Conservation (phyloP, 2,113 vertebrate species). For the Cheirogaleus medius region DNA sequence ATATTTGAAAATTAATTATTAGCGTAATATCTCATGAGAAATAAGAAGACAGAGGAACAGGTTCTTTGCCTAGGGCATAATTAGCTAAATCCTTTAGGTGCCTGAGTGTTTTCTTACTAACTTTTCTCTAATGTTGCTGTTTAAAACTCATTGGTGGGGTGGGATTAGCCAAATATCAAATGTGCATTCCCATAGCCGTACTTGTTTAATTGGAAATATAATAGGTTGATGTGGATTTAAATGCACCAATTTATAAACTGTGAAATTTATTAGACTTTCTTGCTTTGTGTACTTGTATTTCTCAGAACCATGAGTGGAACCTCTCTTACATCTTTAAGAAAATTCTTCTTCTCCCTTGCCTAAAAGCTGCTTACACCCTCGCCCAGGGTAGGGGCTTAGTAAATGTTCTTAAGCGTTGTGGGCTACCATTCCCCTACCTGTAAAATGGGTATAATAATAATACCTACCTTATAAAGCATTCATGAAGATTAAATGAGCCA, state of each 20-base stretch:
- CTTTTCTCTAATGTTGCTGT: constrained; percentile 41
- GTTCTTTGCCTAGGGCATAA: neutral
- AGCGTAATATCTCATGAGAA: constrained; percentile 1
- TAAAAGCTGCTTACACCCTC: neutral
- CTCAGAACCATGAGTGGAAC: neutral
- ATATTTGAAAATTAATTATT: constrained; percentile 47
- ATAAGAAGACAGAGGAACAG: neutral
- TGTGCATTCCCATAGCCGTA: neutral
- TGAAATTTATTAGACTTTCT: neutral
- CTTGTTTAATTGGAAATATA: constrained; percentile 11
- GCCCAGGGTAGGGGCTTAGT: neutral
- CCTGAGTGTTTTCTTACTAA: constrained; percentile 15
- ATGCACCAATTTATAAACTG: neutral
- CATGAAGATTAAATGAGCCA: constrained; percentile 3
- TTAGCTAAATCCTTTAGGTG: neutral
- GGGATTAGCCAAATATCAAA: neutral
- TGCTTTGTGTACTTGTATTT: neutral
- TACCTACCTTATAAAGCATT: neutral
- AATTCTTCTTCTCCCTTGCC: neutral
- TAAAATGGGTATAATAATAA: neutral
- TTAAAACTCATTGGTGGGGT: constrained; percentile 35
- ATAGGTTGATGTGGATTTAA: neutral
- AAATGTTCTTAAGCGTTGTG: neutral
- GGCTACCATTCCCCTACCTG: neutral
- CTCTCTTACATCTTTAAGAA: neutral